A percentile compares a stretch with the other conserved stretches of the same genome.
Evolutionary conservation across 35 echinoderm and acorn worm genomes (phyloP).

Genomic region (Apostichopus parvimensis): DNA sequence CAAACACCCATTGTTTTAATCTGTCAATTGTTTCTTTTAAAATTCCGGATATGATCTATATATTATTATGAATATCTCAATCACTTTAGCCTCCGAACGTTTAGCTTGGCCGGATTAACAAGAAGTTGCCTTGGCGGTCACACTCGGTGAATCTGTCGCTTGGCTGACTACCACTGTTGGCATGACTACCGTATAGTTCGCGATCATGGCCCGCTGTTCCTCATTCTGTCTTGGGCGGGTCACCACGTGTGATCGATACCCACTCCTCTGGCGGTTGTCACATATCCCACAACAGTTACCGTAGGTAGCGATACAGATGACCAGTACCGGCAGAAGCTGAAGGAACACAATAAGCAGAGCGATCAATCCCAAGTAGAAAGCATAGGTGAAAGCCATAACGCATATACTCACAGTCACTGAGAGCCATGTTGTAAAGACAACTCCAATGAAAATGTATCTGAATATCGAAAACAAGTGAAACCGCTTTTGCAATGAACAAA

Average conservation of each 20-base stretch:
- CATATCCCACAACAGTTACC: constrained; percentile 49
- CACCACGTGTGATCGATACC: not conserved
- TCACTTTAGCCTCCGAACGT: too few relatives aligned
- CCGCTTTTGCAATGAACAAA: constrained; percentile 14
- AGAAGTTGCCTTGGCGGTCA: constrained; percentile 12
- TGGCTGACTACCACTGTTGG: constrained; percentile 47
- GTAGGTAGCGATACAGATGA: constrained; percentile 30
- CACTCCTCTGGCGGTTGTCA: constrained; percentile 3
- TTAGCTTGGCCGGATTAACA: not conserved
- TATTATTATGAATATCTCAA: too few relatives aligned
- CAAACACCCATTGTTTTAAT: too few relatives aligned
- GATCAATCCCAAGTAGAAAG: constrained; percentile 17
- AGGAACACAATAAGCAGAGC: constrained; percentile 25
- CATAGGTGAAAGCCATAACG: constrained; percentile 12
- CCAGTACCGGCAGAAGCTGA: constrained; percentile 19
- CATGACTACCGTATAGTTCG: constrained; percentile 34
- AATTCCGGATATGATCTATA: too few relatives aligned
- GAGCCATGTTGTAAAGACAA: constrained; percentile 22
- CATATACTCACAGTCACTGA: constrained; percentile 38
- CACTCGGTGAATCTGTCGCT: constrained; percentile 14
- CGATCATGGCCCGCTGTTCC: not conserved
- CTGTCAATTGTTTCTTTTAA: too few relatives aligned
- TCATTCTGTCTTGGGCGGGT: not conserved
- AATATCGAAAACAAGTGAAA: constrained; percentile 45
- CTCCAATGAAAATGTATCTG: constrained; percentile 38